phyloP scores from a whole-genome alignment of 1,140 invertebrate genomes.

The Pseudomyrmex cubaensis region DNA sequence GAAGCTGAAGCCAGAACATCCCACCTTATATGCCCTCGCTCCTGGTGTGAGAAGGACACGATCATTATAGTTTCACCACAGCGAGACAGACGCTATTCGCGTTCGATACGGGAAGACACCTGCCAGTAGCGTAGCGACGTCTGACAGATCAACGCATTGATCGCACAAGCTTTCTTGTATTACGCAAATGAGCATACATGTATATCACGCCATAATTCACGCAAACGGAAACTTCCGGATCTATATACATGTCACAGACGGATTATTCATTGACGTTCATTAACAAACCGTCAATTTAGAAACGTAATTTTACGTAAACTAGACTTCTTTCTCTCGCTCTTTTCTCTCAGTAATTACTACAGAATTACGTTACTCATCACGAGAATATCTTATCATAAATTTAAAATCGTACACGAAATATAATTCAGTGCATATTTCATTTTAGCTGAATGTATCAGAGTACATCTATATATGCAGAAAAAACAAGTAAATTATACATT shows the following conservation, averaged over 20 bases:
- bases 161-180: not conserved
- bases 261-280: not conserved
- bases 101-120: conserved; percentile 77
- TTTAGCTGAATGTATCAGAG: not conserved
- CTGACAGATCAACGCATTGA: not conserved
- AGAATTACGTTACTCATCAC: not conserved
- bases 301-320: not conserved
- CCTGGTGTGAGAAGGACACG: conserved; percentile 78
- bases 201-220: not conserved
- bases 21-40: conserved; percentile 85
- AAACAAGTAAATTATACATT: conserved; percentile 31
- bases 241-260: too few species aligned
- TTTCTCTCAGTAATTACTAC: not conserved
- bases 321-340: not conserved
- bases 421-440: not conserved
- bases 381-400: not conserved
- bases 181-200: not conserved
- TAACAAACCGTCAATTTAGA: not conserved
- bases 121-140: conserved; percentile 75
- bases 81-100: conserved; percentile 75
- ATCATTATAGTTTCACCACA: conserved; percentile 81
- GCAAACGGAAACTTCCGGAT: not conserved
- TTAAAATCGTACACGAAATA: not conserved
- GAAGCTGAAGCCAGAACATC: conserved; percentile 83
- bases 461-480: not conserved